Percentiles rank a stretch among this genome's conserved stretches.
phyloP scores from a whole-genome alignment of 2,797 vertebrate genomes.

The Sternotherus odoratus region DNA sequence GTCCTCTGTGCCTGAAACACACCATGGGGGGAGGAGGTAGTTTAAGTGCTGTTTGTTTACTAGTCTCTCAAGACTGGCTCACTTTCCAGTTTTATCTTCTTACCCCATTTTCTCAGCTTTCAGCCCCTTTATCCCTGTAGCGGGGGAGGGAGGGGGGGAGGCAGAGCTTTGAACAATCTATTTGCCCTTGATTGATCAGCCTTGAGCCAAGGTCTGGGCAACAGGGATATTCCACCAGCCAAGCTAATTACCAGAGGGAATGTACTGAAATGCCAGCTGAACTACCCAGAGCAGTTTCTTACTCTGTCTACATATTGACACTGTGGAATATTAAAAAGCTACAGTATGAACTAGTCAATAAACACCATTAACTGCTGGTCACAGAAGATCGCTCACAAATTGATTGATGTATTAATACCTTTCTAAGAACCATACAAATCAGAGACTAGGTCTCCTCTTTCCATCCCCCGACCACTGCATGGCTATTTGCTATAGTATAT shows the following conservation, averaged over 20 bases:
- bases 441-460: not conserved
- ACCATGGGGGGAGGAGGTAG: not conserved
- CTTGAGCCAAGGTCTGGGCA: fast-evolving
- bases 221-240: fast-evolving
- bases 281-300: not conserved
- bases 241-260: not conserved
- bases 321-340: not conserved
- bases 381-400: not conserved
- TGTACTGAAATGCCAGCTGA: not conserved
- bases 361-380: not conserved
- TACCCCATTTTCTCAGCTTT: not conserved
- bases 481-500: not conserved
- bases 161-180: not conserved
- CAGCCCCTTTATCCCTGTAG: not conserved
- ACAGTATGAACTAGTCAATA: not conserved
- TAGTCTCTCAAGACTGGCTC: not conserved
- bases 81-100: not conserved
- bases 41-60: not conserved
- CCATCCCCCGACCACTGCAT: not conserved
- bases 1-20: not conserved
- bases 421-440: not conserved
- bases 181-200: not conserved
- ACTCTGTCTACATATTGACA: not conserved
- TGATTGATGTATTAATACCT: not conserved
- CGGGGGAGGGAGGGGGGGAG: too few species aligned